Evolutionary conservation across 2,888 invertebrate species (phyloP).

Genomic region (Dyspetes luteomarginatus): DNA sequence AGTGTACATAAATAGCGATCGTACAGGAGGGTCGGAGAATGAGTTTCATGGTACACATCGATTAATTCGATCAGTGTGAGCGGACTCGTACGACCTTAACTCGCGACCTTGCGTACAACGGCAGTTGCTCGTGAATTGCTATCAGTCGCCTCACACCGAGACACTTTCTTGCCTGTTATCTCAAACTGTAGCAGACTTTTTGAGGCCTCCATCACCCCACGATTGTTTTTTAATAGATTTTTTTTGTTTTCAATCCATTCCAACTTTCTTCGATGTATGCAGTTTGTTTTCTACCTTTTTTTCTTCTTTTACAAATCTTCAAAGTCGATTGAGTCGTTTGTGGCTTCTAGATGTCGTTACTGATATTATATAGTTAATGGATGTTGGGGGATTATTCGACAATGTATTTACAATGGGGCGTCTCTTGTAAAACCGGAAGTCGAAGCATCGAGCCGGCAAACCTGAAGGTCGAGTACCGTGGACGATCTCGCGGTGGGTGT

Average conservation of each 20-base stretch:
- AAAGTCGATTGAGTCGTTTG: background rate
- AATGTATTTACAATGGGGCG: conserved; percentile 18
- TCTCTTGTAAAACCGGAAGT: conserved; percentile 55
- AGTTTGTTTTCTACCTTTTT: background rate
- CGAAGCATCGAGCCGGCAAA: conserved; percentile 56
- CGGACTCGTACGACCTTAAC: conserved; percentile 48
- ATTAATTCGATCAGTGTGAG: conserved; percentile 47
- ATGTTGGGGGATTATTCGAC: conserved; percentile 3
- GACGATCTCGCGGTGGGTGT: conserved; percentile 66
- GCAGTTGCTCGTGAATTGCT: conserved; percentile 45
- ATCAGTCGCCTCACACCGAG: conserved; percentile 42
- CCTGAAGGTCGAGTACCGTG: conserved; percentile 65
- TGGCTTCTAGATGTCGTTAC: too few species aligned
- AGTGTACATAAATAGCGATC: background rate
- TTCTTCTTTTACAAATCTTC: background rate
- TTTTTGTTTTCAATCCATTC: background rate
- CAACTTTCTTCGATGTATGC: background rate
- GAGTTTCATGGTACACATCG: background rate
- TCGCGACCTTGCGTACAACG: conserved; percentile 55
- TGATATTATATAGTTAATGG: background rate
- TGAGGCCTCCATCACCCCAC: conserved; percentile 33
- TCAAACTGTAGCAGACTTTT: conserved; percentile 31
- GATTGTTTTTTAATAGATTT: conserved; percentile 1
- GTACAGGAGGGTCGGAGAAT: background rate
- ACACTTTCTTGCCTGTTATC: conserved; percentile 25